Base-by-base conservation (phyloP, 2,113 vertebrate species). In the human (Homo sapiens) region DNA sequence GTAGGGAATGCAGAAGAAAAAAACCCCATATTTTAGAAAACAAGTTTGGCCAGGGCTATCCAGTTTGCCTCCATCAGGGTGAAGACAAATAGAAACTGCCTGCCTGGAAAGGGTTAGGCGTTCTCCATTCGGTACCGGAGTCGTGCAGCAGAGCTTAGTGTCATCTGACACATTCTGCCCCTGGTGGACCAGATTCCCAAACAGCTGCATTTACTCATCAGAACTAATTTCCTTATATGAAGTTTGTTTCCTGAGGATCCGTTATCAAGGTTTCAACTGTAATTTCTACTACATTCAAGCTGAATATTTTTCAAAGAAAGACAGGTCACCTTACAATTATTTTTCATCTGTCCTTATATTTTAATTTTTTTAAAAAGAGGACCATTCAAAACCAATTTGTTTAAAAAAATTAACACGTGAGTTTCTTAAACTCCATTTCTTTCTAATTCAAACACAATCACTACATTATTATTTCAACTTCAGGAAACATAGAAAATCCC, bases 231-330 rank as follows among this genome's bases (percentile, higher is more conserved):
- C 59, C 23, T 25, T 48, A 35, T 6, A 66, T 17, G n/a, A 90
- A 90, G 35, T 48, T 66, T 70, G 17, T 45, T 92, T 90, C 68
- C 50, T 64, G 82, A n/a, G 8, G 55, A 93, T 52, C 8, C 32
- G 40, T 66, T 94, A 93, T 48, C 50, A 20, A 94, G 68, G 48
- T 25, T 90, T 95, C 73, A 89, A 68, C 48, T 83, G 11, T 17
- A 78, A 88, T 95, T 81, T 93, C 48, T 78, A 70, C 18, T 59
- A 76, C 35, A 80, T 45, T 91, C 48, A 78, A 92, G 82, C 2
- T 45, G 45, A 43, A 4, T 86, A 32, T 57, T 81, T 89, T 94
- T 96, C 73, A 91, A 88, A 89, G 73, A 80, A 38, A 93, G 85
- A 78, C 38, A 68, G 0, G 35, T 9, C 8, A 86, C 73, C 90